These are phyloP conservation scores for Garrulus glandarius DNA, from an alignment of 2,797 vertebrate species.

Conservation along the genomic window DNA sequence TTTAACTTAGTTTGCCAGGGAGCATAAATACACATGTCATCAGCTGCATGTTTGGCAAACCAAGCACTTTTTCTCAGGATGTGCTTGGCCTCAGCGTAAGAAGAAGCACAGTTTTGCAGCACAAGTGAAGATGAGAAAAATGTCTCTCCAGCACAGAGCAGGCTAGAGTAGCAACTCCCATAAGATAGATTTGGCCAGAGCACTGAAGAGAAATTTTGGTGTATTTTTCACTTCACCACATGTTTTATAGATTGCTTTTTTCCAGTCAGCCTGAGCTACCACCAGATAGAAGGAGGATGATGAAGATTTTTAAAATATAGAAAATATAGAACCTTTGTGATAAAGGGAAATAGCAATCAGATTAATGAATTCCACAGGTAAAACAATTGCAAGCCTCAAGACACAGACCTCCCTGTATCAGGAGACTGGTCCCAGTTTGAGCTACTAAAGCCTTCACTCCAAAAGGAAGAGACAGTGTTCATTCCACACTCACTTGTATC, in stretches of 20 bases:
- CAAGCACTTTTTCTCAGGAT: not conserved
- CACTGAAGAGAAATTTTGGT: not conserved
- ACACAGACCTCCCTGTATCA: not conserved
- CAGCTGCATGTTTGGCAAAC: slow-evolving; percentile 43
- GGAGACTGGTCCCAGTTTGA: not conserved
- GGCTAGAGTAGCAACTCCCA: slow-evolving; percentile 6
- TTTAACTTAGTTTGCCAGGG: slow-evolving; percentile 53
- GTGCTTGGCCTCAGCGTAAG: not conserved
- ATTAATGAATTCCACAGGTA: not conserved
- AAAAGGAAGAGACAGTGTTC: not conserved
- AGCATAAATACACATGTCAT: slow-evolving; percentile 55
- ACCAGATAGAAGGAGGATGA: not conserved
- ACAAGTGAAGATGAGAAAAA: slow-evolving; percentile 41
- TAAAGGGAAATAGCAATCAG: not conserved
- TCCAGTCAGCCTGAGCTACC: not conserved
- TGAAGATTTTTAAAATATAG: not conserved
- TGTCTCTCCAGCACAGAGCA: not conserved
- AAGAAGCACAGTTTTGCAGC: slow-evolving; percentile 21
- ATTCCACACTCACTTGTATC: not conserved
- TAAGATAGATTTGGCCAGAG: slow-evolving; percentile 5
- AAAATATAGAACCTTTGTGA: not conserved
- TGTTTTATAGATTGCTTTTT: not conserved
- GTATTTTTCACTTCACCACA: slow-evolving; percentile 28
- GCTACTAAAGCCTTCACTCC: not conserved
- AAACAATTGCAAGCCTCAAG: not conserved